Base-by-base conservation (phyloP, 2,113 vertebrate species). In the Mirounga angustirostris region DNA sequence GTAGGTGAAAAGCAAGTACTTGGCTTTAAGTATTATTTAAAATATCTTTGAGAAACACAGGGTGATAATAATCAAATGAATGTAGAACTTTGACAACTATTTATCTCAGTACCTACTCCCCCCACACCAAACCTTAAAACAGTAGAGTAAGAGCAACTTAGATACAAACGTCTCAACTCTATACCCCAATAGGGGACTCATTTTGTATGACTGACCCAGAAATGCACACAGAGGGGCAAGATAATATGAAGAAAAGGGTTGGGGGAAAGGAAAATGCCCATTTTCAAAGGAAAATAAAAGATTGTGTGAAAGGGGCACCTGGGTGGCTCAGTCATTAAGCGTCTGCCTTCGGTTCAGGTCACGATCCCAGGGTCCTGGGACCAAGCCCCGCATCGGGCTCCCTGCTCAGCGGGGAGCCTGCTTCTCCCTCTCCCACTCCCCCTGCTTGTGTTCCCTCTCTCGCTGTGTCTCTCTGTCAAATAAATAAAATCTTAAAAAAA, bases 31-130 rank as follows among this genome's bases (percentile, higher is more conserved):
- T 82, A 74, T 43, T 26, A 71, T 58, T 85, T 86, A 58, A 94
- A 93, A 43, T 61, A 61, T 73, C 11, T 69, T 67, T 11, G 61
- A 79, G 24, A 54, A 93, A 69, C 16, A 28, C 8, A 58, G 10
- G 40, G 7, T 95, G 1, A 59, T 63, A 50, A 84, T 52, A 95
- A 69, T 67, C 36, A 67, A 90, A 65, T 86, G 7, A 4, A 52
- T 50, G 28, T 74, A 50, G n/a, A 90, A 36, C 79, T 73, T 85
- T 43, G 19, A 95, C 92, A 96, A 81, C 24, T 24, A 40, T 67
- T 91, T 93, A 33, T 92, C 24, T 59, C 67, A 85, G 30, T 90
- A 10, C 1, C n/a, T 91, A 43, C 46, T 46, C n/a, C 54, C 2
- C 26, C 52, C 56, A 10, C 30, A 3, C 16, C 18, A 82, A 71